These are phyloP conservation scores for Danio aesculapii DNA, from an alignment of 2,797 vertebrate genomes.

Conservation along the genomic window DNA sequence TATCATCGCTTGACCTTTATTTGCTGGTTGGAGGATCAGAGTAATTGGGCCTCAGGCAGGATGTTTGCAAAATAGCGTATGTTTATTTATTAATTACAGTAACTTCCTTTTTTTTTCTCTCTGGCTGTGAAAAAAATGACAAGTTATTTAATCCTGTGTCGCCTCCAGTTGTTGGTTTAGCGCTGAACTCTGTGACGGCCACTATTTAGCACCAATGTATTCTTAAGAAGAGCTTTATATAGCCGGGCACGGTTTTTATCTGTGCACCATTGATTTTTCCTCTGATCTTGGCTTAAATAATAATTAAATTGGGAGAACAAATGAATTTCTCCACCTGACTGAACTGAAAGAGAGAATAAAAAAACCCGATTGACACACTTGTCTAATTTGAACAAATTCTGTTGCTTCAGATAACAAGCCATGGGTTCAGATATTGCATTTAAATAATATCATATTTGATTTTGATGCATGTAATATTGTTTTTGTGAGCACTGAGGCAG, in stretches of 20 bases:
- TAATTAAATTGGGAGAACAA: conserved; percentile 23
- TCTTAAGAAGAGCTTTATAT: conserved; percentile 8
- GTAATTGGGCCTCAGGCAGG: conserved; percentile 33
- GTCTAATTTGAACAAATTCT: not conserved
- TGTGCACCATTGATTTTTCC: conserved; percentile 33
- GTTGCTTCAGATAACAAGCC: conserved; percentile 10
- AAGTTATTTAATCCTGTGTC: conserved; percentile 32
- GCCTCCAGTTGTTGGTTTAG: conserved; percentile 26
- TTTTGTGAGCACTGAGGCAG: conserved; percentile 8
- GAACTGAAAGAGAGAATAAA: conserved; percentile 1
- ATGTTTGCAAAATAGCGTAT: not conserved
- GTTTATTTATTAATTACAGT: conserved; percentile 35
- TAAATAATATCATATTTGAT: conserved; percentile 10
- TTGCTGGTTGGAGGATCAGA: conserved; percentile 20
- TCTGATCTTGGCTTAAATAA: conserved; percentile 28
- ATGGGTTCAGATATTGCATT: conserved; percentile 4
- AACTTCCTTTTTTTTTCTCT: not conserved
- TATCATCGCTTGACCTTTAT: conserved; percentile 22
- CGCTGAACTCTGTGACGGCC: conserved; percentile 28
- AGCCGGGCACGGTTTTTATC: conserved; percentile 25
- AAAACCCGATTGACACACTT: not conserved
- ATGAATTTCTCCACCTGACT: conserved; percentile 37
- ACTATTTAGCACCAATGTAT: conserved; percentile 19
- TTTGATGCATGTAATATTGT: conserved; percentile 12
- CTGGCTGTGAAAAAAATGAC: conserved; percentile 14